Conservation (phyloP, 2,797 vertebrate genomes). For the Aulostomus chinensis region DNA sequence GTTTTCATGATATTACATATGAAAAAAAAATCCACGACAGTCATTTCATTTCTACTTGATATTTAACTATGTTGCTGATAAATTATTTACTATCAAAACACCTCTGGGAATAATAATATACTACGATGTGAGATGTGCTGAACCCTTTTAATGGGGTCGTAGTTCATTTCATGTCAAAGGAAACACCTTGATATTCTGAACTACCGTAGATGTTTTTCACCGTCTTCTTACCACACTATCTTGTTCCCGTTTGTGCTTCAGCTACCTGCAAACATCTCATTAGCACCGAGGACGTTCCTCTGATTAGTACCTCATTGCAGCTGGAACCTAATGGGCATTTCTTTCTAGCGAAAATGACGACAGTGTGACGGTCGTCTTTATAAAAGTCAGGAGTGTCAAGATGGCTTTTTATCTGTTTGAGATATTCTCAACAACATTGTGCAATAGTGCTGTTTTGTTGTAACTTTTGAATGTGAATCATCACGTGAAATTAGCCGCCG, state of each 20-base stretch:
- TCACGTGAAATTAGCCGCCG: slow-evolving; percentile 42
- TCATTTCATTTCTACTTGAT: slow-evolving; percentile 24
- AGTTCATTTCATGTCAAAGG: slow-evolving; percentile 28
- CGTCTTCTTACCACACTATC: slow-evolving; percentile 8
- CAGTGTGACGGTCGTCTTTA: slow-evolving; percentile 3
- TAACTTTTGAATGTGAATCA: slow-evolving; percentile 57
- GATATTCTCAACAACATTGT: slow-evolving; percentile 52
- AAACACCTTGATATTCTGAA: slow-evolving; percentile 45
- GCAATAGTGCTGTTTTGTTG: slow-evolving; percentile 60
- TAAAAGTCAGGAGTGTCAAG: slow-evolving; percentile 40
- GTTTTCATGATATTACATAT: slow-evolving; percentile 30
- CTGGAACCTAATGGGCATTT: not conserved
- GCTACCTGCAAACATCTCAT: not conserved
- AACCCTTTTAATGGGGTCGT: slow-evolving; percentile 41
- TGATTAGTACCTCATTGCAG: not conserved
- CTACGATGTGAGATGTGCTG: slow-evolving; percentile 52
- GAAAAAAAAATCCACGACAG: slow-evolving; percentile 14
- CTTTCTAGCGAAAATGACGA: not conserved
- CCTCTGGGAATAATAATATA: slow-evolving; percentile 63
- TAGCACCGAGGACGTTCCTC: not conserved
- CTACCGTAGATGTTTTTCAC: slow-evolving; percentile 8
- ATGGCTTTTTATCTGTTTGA: slow-evolving; percentile 41
- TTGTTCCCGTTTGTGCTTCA: slow-evolving; percentile 4
- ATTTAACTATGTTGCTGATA: slow-evolving; percentile 37
- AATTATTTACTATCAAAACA: slow-evolving; percentile 43